Percentiles rank a stretch among this genome's conserved stretches.
These are phyloP conservation scores for Cervus canadensis DNA, from an alignment of 2,113 vertebrate species.

Conservation along the genomic window DNA sequence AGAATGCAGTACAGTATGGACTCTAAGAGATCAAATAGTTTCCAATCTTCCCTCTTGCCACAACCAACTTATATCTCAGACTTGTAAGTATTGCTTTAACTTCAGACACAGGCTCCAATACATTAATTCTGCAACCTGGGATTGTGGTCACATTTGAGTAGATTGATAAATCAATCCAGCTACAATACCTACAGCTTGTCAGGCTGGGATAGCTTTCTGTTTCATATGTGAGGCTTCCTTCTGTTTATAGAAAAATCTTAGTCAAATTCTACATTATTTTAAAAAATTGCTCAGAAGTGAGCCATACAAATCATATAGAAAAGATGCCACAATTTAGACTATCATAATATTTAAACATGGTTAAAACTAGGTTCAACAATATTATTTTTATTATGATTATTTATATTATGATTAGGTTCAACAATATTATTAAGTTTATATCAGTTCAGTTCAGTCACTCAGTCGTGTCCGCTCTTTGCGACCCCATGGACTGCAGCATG, in stretches of 20 bases:
- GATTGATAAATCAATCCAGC: background rate
- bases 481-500: background rate
- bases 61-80: background rate
- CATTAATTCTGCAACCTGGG: background rate
- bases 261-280: background rate
- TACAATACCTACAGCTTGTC: background rate
- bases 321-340: background rate
- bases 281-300: background rate
- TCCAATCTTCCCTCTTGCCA: background rate
- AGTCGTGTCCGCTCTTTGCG: accelerated
- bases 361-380: background rate
- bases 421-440: background rate
- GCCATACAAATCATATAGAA: background rate
- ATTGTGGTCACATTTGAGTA: background rate
- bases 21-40: background rate
- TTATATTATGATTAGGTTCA: too few relatives aligned
- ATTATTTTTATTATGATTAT: background rate
- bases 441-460: background rate
- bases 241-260: background rate
- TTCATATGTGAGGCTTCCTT: background rate
- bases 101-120: background rate
- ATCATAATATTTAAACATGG: background rate
- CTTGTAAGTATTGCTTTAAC: background rate
- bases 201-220: background rate
- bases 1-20: background rate